phyloP scores from a whole-genome alignment of 1,140 invertebrate genomes.

The Diabrotica undecimpunctata region DNA sequence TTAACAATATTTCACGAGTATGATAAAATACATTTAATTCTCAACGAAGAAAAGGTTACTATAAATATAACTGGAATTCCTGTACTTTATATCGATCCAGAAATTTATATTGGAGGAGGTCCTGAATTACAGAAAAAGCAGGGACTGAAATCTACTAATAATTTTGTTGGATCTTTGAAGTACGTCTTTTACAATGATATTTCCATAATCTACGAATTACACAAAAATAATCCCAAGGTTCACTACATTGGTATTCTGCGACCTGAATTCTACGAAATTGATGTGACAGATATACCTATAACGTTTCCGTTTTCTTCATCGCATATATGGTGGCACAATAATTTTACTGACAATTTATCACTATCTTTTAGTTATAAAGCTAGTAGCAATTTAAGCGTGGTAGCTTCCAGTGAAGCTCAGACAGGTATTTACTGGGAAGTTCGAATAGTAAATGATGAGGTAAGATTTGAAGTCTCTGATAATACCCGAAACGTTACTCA shows the following conservation, averaged over 20 bases:
- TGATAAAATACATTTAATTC: conserved; percentile 64
- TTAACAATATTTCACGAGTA: conserved; percentile 80
- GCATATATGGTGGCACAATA: conserved; percentile 80
- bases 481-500: conserved; percentile 68
- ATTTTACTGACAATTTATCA: conserved; percentile 66
- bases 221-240: conserved; percentile 78
- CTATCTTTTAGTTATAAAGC: conserved; percentile 88
- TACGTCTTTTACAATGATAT: conserved; percentile 91
- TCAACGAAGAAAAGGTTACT: conserved; percentile 67
- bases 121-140: conserved; percentile 70
- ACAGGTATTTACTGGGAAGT: conserved; percentile 82
- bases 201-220: conserved; percentile 83
- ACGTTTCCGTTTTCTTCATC: conserved; percentile 87
- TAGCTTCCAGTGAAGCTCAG: conserved; percentile 77
- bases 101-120: conserved; percentile 84
- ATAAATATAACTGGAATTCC: conserved; percentile 69
- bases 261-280: conserved; percentile 77
- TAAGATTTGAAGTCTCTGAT: conserved; percentile 74
- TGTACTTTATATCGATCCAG: conserved; percentile 86
- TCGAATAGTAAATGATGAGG: conserved; percentile 75
- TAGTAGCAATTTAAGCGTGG: conserved; percentile 73
- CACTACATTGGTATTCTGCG: conserved; percentile 64
- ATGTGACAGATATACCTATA: conserved; percentile 84
- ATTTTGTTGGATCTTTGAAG: conserved; percentile 80
- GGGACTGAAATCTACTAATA: conserved; percentile 68